A percentile compares a stretch with the other conserved stretches of the same genome.
Evolutionary conservation across 1,140 invertebrate species (phyloP).

Genomic region (Pteromalus puparum): DNA sequence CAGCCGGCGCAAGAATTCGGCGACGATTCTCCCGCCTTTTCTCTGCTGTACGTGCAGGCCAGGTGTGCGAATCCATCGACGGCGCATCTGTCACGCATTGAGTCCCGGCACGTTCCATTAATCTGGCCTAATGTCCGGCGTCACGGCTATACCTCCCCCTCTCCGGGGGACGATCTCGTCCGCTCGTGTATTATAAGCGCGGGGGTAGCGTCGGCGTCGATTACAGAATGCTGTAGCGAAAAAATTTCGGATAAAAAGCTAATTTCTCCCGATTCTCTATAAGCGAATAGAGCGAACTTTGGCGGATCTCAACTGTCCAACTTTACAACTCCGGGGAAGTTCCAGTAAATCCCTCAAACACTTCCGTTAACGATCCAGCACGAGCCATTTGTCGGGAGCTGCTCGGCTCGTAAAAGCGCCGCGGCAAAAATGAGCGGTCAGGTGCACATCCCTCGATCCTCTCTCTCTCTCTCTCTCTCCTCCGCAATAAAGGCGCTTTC

Average conservation of each 20-base stretch:
- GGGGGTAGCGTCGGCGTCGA: background rate
- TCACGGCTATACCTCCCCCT: slow-evolving; percentile 51
- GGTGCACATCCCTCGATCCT: background rate
- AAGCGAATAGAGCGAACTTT: background rate
- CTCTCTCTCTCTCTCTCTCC: background rate
- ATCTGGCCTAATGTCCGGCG: slow-evolving; percentile 61
- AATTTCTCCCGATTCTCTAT: background rate
- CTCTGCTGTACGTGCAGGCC: slow-evolving; percentile 33
- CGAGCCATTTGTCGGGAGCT: background rate
- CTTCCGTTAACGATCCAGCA: slow-evolving; percentile 24
- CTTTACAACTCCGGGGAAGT: background rate
- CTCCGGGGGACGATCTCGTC: slow-evolving; percentile 27
- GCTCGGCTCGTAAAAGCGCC: slow-evolving; percentile 17
- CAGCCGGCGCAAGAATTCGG: background rate
- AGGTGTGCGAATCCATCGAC: slow-evolving; percentile 61
- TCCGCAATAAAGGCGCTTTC: slow-evolving; percentile 20
- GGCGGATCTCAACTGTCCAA: background rate
- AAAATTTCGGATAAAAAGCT: background rate
- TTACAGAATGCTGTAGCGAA: background rate
- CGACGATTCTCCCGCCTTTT: slow-evolving; percentile 10
- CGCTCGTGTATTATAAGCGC: slow-evolving; percentile 8
- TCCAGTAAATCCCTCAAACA: slow-evolving; percentile 6
- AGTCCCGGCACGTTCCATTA: slow-evolving; percentile 61
- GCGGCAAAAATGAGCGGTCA: slow-evolving; percentile 16
- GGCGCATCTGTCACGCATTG: slow-evolving; percentile 63